Percentiles rank a stretch among this genome's conserved stretches.
phyloP scores from a whole-genome alignment of 2,113 vertebrate species.

The Equus quagga region DNA sequence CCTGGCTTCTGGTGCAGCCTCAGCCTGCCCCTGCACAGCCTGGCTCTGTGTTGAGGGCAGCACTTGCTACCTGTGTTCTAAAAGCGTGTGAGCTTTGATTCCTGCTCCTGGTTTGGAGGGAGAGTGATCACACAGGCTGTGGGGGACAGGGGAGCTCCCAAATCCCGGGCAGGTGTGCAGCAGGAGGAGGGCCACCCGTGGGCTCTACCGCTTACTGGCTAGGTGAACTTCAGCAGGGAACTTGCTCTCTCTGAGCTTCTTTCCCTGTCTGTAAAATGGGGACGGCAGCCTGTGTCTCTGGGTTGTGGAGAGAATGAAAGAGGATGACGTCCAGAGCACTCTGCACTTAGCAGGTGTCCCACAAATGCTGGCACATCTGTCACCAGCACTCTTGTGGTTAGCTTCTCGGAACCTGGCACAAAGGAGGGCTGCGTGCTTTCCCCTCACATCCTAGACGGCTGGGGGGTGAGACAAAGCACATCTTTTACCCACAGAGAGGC shows the following conservation, averaged over 20 bases:
- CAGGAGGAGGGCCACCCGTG: background rate
- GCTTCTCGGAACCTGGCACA: background rate
- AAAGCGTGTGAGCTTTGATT: background rate
- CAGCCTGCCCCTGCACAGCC: background rate
- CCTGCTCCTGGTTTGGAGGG: background rate
- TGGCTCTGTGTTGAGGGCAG: background rate
- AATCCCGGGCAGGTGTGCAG: no score
- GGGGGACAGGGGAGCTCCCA: background rate
- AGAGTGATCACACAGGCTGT: background rate
- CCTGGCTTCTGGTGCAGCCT: background rate
- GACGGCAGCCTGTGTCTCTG: fast-evolving
- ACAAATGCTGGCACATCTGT: background rate
- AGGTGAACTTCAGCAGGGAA: background rate
- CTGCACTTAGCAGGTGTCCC: background rate
- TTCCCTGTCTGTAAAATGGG: background rate
- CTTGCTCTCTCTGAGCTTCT: background rate
- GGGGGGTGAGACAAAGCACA: background rate
- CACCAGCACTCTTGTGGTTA: background rate
- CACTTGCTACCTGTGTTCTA: background rate
- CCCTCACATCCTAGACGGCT: fast-evolving
- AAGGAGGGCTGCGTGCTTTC: background rate
- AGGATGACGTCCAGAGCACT: background rate
- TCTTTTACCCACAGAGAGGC: background rate
- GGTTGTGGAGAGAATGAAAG: background rate
- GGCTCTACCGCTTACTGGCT: background rate